Percentiles rank a stretch among this genome's conserved stretches.
Conservation (phyloP, 1,140 invertebrate species). For the Monochamus saltuarius region DNA sequence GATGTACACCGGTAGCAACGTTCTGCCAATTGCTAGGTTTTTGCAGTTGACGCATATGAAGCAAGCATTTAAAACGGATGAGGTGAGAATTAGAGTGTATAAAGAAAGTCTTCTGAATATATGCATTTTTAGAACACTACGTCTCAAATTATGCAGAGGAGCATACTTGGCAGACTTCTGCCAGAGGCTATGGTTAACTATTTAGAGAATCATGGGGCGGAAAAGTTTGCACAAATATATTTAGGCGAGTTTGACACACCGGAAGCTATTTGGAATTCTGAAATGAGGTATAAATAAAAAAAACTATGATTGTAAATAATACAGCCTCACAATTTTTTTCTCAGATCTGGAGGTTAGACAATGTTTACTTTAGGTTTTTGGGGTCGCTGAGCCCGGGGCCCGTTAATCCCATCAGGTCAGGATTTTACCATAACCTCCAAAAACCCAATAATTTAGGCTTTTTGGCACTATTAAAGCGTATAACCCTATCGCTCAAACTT, state of each 20-base stretch:
- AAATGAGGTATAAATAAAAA: slow-evolving; percentile 70
- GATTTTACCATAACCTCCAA: no score
- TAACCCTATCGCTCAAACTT: no score
- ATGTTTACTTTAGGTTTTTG: no score
- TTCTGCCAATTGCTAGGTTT: slow-evolving; percentile 92
- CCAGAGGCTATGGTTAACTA: slow-evolving; percentile 99
- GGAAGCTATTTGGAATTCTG: slow-evolving; percentile 93
- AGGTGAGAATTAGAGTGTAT: slow-evolving; percentile 60
- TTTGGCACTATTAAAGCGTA: no score
- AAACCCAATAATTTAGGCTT: no score
- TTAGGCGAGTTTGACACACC: slow-evolving; percentile 99
- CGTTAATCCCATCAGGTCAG: no score
- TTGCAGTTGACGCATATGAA: slow-evolving; percentile 93
- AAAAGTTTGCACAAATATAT: slow-evolving; percentile 99
- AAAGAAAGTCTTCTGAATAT: neutral
- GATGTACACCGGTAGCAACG: slow-evolving; percentile 98
- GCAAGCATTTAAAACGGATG: slow-evolving; percentile 89
- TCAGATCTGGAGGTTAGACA: no score
- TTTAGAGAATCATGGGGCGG: slow-evolving; percentile 96
- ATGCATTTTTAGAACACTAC: slow-evolving; percentile 29
- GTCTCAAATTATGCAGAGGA: slow-evolving; percentile 80
- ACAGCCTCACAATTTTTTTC: no score
- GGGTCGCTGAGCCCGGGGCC: no score
- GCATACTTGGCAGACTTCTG: slow-evolving; percentile 88
- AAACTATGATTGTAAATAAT: no score